Evolutionary conservation across 2,888 invertebrate genomes (phyloP).

Genomic region (Penaeus monodon): DNA sequence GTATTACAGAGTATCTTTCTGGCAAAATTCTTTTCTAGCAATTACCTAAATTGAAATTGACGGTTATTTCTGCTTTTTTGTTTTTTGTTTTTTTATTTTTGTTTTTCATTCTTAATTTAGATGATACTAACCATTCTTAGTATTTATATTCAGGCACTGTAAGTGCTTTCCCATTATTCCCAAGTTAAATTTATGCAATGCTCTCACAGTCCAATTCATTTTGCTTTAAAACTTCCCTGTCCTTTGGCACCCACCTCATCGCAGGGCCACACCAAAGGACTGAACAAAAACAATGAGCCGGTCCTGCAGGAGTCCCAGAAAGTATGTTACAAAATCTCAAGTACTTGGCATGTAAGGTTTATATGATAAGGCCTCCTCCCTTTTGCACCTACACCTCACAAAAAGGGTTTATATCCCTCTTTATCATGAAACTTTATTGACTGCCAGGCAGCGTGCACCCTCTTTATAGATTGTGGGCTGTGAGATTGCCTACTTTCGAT

Average conservation of each 20-base stretch:
- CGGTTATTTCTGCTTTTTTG: no score
- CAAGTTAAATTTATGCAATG: no score
- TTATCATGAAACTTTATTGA: not conserved
- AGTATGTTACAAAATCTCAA: constrained; percentile 15
- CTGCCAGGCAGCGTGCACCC: constrained; percentile 8
- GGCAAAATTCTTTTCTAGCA: no score
- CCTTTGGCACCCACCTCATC: constrained; percentile 9
- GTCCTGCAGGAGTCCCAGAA: constrained; percentile 10
- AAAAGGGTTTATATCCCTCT: not conserved
- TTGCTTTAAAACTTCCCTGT: constrained; percentile 25
- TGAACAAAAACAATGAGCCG: constrained; percentile 25
- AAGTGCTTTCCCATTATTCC: no score
- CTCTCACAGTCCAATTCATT: not conserved
- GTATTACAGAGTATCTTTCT: no score
- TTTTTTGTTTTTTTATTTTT: no score
- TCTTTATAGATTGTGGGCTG: constrained; percentile 10
- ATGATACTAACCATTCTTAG: no score
- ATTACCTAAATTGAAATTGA: no score
- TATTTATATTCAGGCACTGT: no score
- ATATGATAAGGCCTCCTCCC: constrained; percentile 8
- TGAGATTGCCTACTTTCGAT: constrained; percentile 2
- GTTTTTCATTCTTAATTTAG: no score
- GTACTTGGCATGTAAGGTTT: constrained; percentile 20
- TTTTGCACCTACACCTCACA: constrained; percentile 5
- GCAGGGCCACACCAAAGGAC: constrained; percentile 14